Percentiles rank a stretch among this genome's conserved stretches.
Conservation (phyloP, 1,140 invertebrate species). For the Harlomillsia oculata region DNA sequence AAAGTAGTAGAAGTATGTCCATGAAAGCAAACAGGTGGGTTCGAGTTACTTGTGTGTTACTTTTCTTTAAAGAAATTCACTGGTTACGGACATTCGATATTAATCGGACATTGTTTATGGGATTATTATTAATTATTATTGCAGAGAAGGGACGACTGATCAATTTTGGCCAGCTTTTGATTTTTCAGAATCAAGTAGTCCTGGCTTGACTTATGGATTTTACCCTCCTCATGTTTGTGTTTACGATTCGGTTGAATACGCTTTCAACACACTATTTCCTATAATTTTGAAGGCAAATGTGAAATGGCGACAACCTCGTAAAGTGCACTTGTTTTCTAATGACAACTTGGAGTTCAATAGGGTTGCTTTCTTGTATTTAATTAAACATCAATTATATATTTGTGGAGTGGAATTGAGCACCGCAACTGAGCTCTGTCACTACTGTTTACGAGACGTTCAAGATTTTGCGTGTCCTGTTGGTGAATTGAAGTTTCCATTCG, state of each 20-base stretch:
- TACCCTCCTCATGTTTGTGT: constrained; percentile 34
- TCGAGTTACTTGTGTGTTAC: background rate
- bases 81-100: background rate
- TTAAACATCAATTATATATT: constrained; percentile 24
- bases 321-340: constrained; percentile 9
- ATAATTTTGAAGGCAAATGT: constrained; percentile 24
- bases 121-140: too few relatives aligned
- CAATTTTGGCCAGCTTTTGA: constrained; percentile 31
- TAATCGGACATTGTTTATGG: background rate
- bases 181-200: constrained; percentile 5
- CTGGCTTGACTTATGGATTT: constrained; percentile 26
- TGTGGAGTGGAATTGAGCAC: constrained; percentile 21
- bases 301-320: constrained; percentile 23
- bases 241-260: constrained; percentile 32
- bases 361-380: constrained; percentile 19
- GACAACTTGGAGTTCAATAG: background rate
- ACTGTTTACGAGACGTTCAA: constrained; percentile 13
- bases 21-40: constrained; percentile 13
- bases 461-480: constrained; percentile 21
- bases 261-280: constrained; percentile 17
- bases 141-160: constrained; percentile 22
- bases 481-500: background rate
- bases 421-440: constrained; percentile 19
- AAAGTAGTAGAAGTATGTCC: constrained; percentile 1
- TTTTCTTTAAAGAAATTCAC: too few relatives aligned